Conservation (phyloP, 1,140 invertebrate genomes). For the Nephila pilipes region DNA sequence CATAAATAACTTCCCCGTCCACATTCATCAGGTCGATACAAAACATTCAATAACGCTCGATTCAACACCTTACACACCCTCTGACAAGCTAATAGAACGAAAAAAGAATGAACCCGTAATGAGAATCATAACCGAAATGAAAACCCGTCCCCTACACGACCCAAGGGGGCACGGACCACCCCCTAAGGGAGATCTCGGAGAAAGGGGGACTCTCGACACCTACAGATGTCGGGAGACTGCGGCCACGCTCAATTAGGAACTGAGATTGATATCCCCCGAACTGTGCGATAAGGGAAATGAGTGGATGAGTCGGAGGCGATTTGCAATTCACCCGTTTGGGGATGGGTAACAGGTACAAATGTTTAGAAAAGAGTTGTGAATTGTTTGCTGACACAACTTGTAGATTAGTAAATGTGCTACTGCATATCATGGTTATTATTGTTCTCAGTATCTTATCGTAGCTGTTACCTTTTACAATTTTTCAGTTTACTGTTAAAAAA, state of each 20-base stretch:
- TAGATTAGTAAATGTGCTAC: neutral
- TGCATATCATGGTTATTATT: too few relatives aligned
- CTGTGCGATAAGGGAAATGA: neutral
- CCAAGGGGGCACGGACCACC: neutral
- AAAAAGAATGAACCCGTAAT: slow-evolving; percentile 71
- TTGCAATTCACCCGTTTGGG: neutral
- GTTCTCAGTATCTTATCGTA: too few relatives aligned
- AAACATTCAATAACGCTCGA: slow-evolving; percentile 55
- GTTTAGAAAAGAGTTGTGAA: neutral
- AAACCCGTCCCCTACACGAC: slow-evolving; percentile 35
- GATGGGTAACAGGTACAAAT: slow-evolving; percentile 17
- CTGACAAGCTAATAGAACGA: slow-evolving; percentile 57
- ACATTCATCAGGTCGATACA: neutral
- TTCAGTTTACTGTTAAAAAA: too few relatives aligned
- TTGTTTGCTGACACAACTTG: neutral
- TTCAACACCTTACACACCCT: slow-evolving; percentile 44
- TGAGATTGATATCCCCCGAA: neutral
- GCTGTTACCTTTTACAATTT: too few relatives aligned
- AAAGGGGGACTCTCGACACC: slow-evolving; percentile 47
- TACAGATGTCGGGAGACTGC: slow-evolving; percentile 51
- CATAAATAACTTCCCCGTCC: slow-evolving; percentile 18
- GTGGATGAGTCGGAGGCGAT: neutral
- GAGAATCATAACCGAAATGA: slow-evolving; percentile 64
- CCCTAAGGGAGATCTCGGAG: neutral
- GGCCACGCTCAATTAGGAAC: slow-evolving; percentile 68